These are phyloP conservation scores for Vulpes vulpes DNA, from an alignment of 2,113 vertebrate species.

Conservation along the genomic window DNA sequence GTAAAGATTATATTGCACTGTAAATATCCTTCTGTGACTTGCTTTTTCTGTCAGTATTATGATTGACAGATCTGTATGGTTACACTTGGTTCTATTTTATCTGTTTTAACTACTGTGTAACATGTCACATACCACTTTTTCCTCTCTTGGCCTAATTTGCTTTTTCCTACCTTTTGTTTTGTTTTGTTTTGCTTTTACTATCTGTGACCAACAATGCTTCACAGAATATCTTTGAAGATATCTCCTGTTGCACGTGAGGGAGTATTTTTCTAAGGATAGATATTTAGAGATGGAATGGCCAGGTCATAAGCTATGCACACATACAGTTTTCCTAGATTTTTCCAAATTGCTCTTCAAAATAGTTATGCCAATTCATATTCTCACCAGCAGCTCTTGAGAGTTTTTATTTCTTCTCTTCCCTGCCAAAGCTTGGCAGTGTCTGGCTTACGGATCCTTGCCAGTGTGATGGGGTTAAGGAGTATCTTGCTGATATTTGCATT, in stretches of 20 bases:
- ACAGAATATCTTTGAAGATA: neutral
- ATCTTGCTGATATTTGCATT: neutral
- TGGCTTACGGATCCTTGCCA: neutral
- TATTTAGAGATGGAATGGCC: neutral
- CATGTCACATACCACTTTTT: neutral
- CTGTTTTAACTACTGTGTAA: neutral
- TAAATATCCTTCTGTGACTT: neutral
- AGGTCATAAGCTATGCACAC: neutral
- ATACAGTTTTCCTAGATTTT: slow-evolving; percentile 9
- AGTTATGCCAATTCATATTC: slow-evolving; percentile 18
- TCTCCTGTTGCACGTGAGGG: neutral
- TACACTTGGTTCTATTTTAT: neutral
- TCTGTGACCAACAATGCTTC: neutral
- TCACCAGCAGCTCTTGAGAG: neutral
- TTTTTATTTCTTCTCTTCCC: neutral
- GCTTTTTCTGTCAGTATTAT: neutral
- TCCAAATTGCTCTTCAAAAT: slow-evolving; percentile 7
- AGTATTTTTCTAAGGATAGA: neutral
- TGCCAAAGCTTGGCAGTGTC: neutral
- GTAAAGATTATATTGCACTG: neutral
- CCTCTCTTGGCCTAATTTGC: neutral
- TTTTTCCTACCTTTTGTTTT: neutral
- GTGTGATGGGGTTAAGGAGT: neutral
- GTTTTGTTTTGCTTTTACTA: neutral
- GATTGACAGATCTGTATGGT: neutral